Evolutionary conservation across 64 coral and sea anemone species (phyloP).

Genomic region (Pocillopora damicornis): DNA sequence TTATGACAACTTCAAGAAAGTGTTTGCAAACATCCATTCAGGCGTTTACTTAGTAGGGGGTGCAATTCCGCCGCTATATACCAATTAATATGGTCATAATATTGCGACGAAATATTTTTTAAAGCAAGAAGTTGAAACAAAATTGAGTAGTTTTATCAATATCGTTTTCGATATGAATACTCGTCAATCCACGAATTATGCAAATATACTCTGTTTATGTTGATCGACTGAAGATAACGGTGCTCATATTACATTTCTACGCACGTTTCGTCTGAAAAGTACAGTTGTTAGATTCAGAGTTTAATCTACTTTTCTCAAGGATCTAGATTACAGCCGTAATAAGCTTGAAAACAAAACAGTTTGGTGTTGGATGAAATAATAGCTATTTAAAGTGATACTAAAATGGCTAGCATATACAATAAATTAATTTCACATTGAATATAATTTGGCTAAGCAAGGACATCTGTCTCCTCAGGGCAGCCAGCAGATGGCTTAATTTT

Average conservation of each 20-base stretch:
- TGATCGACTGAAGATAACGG: slow-evolving; percentile 24
- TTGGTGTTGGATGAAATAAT: background rate
- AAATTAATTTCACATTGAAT: background rate
- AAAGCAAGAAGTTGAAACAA: background rate
- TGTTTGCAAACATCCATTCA: background rate
- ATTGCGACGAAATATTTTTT: background rate
- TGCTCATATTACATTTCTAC: background rate
- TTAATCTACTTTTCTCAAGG: background rate
- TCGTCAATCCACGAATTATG: slow-evolving; percentile 20
- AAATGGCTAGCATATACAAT: background rate
- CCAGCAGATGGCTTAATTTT: slow-evolving; percentile 2
- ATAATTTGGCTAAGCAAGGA: background rate
- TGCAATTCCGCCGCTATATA: background rate
- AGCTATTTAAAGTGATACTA: background rate
- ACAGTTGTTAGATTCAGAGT: background rate
- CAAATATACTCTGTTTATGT: slow-evolving; percentile 15
- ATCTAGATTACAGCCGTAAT: background rate
- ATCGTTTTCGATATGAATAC: background rate
- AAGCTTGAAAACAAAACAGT: background rate
- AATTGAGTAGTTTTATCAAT: slow-evolving; percentile 3
- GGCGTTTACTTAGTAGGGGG: slow-evolving; percentile 12
- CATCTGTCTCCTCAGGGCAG: slow-evolving; percentile 1
- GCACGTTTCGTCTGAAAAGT: background rate
- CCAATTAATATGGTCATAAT: background rate
- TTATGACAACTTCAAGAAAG: background rate